Conservation (phyloP, 2,888 invertebrate species). For the Hofmannophila pseudospretella region DNA sequence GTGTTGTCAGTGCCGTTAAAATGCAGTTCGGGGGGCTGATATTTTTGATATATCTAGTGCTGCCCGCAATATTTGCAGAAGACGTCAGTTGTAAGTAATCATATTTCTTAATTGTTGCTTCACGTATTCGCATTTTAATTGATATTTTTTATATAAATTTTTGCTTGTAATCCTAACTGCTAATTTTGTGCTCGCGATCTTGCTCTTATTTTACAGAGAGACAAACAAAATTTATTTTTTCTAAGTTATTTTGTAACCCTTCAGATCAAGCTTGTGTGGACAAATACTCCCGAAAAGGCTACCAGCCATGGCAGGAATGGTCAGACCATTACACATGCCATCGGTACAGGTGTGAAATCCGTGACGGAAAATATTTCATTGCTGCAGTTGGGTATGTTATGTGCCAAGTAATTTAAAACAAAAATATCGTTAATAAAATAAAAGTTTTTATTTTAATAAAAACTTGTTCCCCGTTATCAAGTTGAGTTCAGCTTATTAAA, state of each 20-base stretch:
- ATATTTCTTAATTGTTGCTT: too few relatives aligned
- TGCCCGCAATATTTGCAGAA: constrained; percentile 45
- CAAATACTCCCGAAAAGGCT: constrained; percentile 72
- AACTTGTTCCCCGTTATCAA: too few relatives aligned
- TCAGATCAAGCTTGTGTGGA: constrained; percentile 71
- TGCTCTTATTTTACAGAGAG: too few relatives aligned
- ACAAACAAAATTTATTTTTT: too few relatives aligned
- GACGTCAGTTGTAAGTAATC: constrained; percentile 72
- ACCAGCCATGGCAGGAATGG: constrained; percentile 74
- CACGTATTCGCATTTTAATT: too few relatives aligned
- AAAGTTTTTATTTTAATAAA: too few relatives aligned
- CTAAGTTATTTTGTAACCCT: constrained; percentile 9
- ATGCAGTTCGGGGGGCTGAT: constrained; percentile 44
- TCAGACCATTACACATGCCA: constrained; percentile 72
- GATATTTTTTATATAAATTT: too few relatives aligned
- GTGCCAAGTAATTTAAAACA: too few relatives aligned
- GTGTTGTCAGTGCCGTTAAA: constrained; percentile 18
- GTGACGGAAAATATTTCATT: constrained; percentile 70
- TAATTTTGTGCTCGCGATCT: too few relatives aligned
- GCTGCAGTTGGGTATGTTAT: constrained; percentile 65
- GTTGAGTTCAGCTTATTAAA: too few relatives aligned
- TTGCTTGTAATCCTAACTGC: too few relatives aligned
- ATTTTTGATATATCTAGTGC: constrained; percentile 35
- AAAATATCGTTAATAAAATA: too few relatives aligned
- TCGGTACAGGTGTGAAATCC: constrained; percentile 65